phyloP scores from a whole-genome alignment of 2,888 invertebrate genomes.

The Melanophora roralis region DNA sequence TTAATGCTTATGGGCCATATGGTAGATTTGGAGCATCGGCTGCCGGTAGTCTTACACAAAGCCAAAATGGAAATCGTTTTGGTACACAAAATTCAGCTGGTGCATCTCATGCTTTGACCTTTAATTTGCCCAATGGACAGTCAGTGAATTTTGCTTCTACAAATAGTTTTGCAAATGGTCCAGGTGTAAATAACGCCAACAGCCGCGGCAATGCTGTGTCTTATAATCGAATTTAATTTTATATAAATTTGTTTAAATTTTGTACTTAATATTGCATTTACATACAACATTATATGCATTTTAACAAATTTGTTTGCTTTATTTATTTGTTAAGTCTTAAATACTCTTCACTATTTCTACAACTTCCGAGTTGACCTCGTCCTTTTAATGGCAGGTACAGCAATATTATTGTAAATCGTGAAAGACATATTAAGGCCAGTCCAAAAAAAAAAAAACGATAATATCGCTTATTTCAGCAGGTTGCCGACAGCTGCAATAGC shows the following conservation, averaged over 20 bases:
- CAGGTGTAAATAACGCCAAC: conserved; percentile 66
- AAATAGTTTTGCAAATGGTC: conserved; percentile 73
- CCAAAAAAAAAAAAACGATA: too few species aligned
- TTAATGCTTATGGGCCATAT: conserved; percentile 71
- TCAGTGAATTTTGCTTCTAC: conserved; percentile 74
- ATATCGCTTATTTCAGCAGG: neutral
- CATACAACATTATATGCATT: neutral
- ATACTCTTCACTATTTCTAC: too few species aligned
- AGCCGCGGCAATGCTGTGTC: conserved; percentile 70
- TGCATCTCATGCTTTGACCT: conserved; percentile 75
- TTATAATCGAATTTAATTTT: conserved; percentile 58
- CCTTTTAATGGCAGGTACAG: too few species aligned
- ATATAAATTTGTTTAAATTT: conserved; percentile 12
- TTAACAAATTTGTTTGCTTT: neutral
- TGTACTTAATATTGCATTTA: conserved; percentile 28
- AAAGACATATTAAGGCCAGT: too few species aligned
- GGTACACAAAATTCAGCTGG: conserved; percentile 73
- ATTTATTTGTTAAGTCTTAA: too few species aligned
- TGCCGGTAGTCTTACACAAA: conserved; percentile 74
- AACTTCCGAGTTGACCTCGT: too few species aligned
- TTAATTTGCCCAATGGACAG: conserved; percentile 76
- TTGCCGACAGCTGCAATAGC: too few species aligned
- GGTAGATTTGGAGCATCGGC: conserved; percentile 75
- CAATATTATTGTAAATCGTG: too few species aligned
- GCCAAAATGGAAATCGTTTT: conserved; percentile 69